Evolutionary conservation across 1,140 invertebrate genomes (phyloP).

Genomic region (Drosophila kohkoa): DNA sequence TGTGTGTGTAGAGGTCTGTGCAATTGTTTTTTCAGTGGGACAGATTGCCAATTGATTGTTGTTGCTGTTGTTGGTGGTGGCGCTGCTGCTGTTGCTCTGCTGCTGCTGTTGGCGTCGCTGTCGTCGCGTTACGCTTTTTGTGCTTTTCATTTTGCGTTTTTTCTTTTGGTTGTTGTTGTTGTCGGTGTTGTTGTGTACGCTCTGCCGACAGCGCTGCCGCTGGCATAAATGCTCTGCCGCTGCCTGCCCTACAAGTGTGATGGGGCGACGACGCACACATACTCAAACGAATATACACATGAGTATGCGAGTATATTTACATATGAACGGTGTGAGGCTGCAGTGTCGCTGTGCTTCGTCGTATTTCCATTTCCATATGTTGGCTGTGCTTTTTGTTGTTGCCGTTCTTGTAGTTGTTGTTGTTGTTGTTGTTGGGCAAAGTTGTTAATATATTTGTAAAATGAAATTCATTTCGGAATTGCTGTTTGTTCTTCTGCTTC

Average conservation of each 20-base stretch:
- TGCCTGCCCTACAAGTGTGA: constrained; percentile 69
- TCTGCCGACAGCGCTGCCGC: constrained; percentile 70
- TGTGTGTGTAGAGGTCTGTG: constrained; percentile 47
- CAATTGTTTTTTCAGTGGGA: constrained; percentile 83
- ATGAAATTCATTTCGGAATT: constrained; percentile 84
- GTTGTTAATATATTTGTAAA: constrained; percentile 84
- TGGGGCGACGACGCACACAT: constrained; percentile 46
- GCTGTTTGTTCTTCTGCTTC: constrained; percentile 65
- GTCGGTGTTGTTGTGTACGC: constrained; percentile 45
- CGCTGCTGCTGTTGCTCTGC: constrained; percentile 17
- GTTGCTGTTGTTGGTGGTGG: constrained; percentile 61
- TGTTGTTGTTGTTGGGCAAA: constrained; percentile 66
- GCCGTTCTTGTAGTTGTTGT: not conserved
- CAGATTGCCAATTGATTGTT: constrained; percentile 82
- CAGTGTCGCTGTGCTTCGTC: constrained; percentile 47
- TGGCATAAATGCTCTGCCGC: constrained; percentile 71
- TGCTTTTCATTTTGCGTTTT: constrained; percentile 57
- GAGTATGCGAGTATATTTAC: constrained; percentile 27
- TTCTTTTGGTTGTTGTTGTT: constrained; percentile 25
- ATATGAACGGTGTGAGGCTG: constrained; percentile 59
- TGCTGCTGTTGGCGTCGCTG: constrained; percentile 35
- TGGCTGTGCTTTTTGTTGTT: constrained; percentile 69
- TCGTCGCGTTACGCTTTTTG: constrained; percentile 72
- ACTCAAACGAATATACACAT: constrained; percentile 17
- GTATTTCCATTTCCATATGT: constrained; percentile 80